Evolutionary conservation across 2,113 vertebrate genomes (phyloP), one percentile per base, ranked within the genome.

Genomic region (Himantopus leucocephalus): DNA sequence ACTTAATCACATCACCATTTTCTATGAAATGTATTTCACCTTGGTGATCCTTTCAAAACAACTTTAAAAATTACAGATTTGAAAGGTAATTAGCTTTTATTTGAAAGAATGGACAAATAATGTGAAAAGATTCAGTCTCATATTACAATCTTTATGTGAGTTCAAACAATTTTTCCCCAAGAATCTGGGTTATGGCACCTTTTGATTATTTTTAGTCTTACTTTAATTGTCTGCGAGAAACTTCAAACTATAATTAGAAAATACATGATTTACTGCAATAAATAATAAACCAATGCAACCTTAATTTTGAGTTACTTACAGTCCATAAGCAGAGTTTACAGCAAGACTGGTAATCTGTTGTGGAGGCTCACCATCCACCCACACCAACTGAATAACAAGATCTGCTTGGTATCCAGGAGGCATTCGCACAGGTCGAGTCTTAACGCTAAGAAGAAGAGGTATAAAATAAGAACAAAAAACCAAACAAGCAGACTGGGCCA

Each of bases 361-460:
- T 30, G 99, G 99, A 85, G 99, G 98, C 55, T 99, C 99, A 84
- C 99, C 99, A 77, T 99, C 99, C 34, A 98, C 98, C 99, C 99
- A 99, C 62, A 99, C 98, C 96, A 99, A 83, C 97, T 99, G 99
- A 95, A 99, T 98, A 77, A 99, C 99, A 52, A 99, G 98, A 85
- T 99, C 99, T 45, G 99, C 99, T 96, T 99, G 99, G 98, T 99
- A 99, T 12, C 99, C 99, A 34, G 99, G 99, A 64, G 99, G 98
- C 97, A 99, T 99, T 88, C 99, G 97, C n/a, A 99, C 98, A 52
- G 98, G 97, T 35, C 99, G 98, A 56, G 98, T 98, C 97, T 99
- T 99, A 94, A 99, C 99, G 22, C 99, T 99, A 87, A 70, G 53
- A 88, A 90, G 32, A 93, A 48, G 59, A 82, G 9, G 43, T 50